Evolutionary conservation across 2,888 invertebrate species (phyloP), one percentile per base, ranked within the genome.

Genomic region (Lysandra coridon): DNA sequence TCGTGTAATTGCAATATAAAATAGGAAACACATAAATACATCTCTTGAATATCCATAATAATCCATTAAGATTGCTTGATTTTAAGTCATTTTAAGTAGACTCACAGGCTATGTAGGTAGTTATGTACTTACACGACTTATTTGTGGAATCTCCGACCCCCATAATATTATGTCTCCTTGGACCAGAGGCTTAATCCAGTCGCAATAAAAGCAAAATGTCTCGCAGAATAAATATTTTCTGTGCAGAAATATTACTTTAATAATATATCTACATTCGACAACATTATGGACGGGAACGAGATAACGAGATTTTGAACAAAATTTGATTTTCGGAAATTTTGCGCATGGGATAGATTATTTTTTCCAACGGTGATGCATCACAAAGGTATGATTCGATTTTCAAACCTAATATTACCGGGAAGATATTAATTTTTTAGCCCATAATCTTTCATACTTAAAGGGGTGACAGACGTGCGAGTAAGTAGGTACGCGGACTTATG

Each of bases 291-390:
- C 84, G 84, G 86, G 88, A 88, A 86, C 87, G 86, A 85, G 85
- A 86, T 91, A 91, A 91, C 89, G 88, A 90, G 88, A 89, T 90
- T 91, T 91, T 90, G 88, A 86, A 82, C 87, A 89, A 90, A 91
- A 91, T 91, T 91, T 90, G 89, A 92, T 92, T 91, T 85, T 81
- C 87, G 85, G 86, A 90, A 90, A 90, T 91, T 90, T 91, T 85
- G 84, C 86, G 82, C 84, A 83, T 82, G 88, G 83, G 88, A 90
- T 87, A 83, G 88, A 89, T 90, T 87, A 88, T 88, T 88, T 88
- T 80, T 89, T 87, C 86, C 84, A 83, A 84, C 37, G 37, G 37
- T 81, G 85, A 84, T 49, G 4, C 6, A 10, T 85, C 85, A 85
- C 83, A 84, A 82, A 85, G 84, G 84, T 85, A 84, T 84, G 87